Percentiles rank a stretch among this genome's conserved stretches.
Conservation (phyloP, 2,113 vertebrate genomes). For the Tonatia bakeri region DNA sequence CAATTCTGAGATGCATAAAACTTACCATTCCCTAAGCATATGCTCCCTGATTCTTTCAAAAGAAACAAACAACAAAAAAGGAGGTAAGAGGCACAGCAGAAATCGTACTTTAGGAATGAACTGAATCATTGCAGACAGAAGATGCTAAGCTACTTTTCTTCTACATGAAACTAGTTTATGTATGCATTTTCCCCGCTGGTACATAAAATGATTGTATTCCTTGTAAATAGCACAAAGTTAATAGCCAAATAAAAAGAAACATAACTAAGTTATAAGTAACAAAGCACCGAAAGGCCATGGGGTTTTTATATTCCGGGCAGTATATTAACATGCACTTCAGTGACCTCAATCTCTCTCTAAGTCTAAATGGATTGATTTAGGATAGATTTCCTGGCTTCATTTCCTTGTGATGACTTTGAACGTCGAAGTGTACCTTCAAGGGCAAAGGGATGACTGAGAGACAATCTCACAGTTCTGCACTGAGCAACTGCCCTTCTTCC, state of each 20-base stretch:
- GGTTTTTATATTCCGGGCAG: not conserved
- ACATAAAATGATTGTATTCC: not conserved
- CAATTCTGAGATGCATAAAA: not conserved
- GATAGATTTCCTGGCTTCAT: not conserved
- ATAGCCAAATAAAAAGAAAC: constrained; percentile 22
- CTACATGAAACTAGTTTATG: not conserved
- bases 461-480: not conserved
- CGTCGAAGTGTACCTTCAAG: not conserved
- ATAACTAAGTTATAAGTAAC: not conserved
- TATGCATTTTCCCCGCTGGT: not conserved
- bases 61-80: not conserved
- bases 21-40: not conserved
- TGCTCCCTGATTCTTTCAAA: not conserved
- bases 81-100: not conserved
- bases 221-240: constrained; percentile 24
- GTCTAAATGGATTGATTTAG: not conserved
- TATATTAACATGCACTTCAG: not conserved
- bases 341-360: not conserved
- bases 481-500: not conserved
- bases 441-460: not conserved
- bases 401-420: constrained; percentile 42
- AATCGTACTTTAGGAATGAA: not conserved
- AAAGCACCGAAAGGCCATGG: not conserved
- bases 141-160: not conserved
- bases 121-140: not conserved